Conservation (phyloP, 2,888 invertebrate species). For the Yponomeuta cagnagella region DNA sequence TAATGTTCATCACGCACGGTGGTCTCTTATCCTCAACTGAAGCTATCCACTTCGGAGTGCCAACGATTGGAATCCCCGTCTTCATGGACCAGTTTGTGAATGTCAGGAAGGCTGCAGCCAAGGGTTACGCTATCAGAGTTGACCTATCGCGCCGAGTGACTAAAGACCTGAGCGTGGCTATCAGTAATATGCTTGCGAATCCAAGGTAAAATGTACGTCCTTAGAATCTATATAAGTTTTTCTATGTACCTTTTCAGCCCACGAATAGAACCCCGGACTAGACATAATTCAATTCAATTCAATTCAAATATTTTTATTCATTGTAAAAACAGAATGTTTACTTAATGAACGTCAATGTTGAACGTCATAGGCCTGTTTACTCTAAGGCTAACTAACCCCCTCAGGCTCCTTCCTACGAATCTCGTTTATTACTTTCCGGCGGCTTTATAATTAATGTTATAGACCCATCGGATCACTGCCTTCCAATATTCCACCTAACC, state of each 20-base stretch:
- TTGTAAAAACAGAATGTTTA: no score
- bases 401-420: no score
- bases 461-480: no score
- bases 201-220: conserved; percentile 26
- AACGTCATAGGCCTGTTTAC: no score
- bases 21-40: conserved; percentile 53
- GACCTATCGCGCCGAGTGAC: conserved; percentile 32
- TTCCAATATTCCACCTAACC: no score
- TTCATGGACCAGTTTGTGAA: conserved; percentile 52
- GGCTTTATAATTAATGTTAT: no score
- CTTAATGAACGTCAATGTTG: no score
- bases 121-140: conserved; percentile 38
- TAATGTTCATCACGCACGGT: conserved; percentile 55
- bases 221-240: neutral
- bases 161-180: conserved; percentile 30
- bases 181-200: conserved; percentile 32
- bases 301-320: no score
- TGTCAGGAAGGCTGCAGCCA: conserved; percentile 35
- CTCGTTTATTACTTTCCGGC: no score
- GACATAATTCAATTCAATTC: no score
- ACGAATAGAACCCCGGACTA: no score
- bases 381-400: no score
- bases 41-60: conserved; percentile 43
- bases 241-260: neutral
- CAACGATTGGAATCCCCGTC: conserved; percentile 50